phyloP scores from a whole-genome alignment of 2,888 invertebrate genomes.

The Archaeoteleia sp. region DNA sequence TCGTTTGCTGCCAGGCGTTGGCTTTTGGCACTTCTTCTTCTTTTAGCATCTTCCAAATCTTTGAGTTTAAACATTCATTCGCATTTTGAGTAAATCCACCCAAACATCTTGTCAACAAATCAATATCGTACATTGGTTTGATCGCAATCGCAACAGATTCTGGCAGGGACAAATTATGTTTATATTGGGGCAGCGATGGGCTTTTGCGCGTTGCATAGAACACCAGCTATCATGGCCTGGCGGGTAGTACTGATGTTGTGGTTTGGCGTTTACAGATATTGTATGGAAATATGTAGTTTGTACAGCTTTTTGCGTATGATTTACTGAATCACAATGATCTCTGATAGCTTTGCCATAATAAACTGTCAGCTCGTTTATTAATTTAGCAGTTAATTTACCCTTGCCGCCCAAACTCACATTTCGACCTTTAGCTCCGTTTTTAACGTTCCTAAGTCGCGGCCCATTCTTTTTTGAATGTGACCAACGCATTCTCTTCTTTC shows the following conservation, averaged over 20 bases:
- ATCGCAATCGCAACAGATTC: not conserved
- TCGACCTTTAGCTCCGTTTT: no score
- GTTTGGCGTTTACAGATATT: slow-evolving; percentile 3
- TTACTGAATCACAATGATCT: slow-evolving; percentile 1
- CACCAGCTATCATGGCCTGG: not conserved
- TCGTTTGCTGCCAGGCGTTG: slow-evolving; percentile 2
- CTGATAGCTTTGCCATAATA: slow-evolving; percentile 12
- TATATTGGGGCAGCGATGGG: no score
- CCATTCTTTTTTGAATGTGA: slow-evolving; percentile 18
- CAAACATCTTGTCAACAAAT: slow-evolving; percentile 6
- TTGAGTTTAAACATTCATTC: slow-evolving; percentile 7
- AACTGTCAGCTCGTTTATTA: slow-evolving; percentile 20
- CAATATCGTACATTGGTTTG: slow-evolving; percentile 5
- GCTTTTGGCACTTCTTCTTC: no score
- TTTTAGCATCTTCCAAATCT: slow-evolving; percentile 5
- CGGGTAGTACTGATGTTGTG: slow-evolving; percentile 3
- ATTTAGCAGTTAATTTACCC: slow-evolving; percentile 15
- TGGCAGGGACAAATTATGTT: not conserved
- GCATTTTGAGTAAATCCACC: slow-evolving; percentile 7
- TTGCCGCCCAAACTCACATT: slow-evolving; percentile 14
- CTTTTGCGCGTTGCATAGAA: no score
- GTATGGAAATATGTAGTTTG: slow-evolving; percentile 7
- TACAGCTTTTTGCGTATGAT: slow-evolving; percentile 11
- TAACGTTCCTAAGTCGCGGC: slow-evolving; percentile 1
- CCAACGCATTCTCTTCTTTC: slow-evolving; percentile 24